Base-by-base conservation (phyloP, 2,797 vertebrate species). In the Smutsia temminckii region DNA sequence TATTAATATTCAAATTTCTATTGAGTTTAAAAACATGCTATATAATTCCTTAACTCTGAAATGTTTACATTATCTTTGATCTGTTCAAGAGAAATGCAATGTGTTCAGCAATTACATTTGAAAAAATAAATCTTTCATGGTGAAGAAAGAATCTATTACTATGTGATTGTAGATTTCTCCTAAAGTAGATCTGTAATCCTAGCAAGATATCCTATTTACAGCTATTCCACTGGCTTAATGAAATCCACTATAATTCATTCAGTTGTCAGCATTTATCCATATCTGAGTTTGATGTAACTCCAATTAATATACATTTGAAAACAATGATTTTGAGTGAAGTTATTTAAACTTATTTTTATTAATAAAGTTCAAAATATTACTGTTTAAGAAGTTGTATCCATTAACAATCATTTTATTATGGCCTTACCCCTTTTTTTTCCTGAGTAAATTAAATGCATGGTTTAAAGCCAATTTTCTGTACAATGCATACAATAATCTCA, bases 401-500 rank as follows among this genome's bases (percentile, higher is more conserved):
- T 96, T 95, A 96, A 93, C 94, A 97, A 85, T 80, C 93, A 97
- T 85, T 49, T 85, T 80, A 95, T 93, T 46, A 83, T 53, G 71
- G 9, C 11, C 20, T 40, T 4, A 32, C 27, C 10, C 21, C 34
- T 18, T 57, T 61, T 46, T 95, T 64, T 95, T 97, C 91, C 55
- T 81, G 96, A 80, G 90, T 97, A 81, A 95, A 95, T 95, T 91
- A 94, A 97, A 93, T 96, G 68, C 77, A 46, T 71, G 71, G 84
- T 75, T 81, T 96, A 95, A 97, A 98, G 96, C 21, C 93, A 96
- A 91, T 97, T 97, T 94, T 72, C 92, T 93, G 89, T 49, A 83
- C 63, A 97, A 79, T 95, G 89, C 90, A 92, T 90, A 87, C 91
- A 64, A 97, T 75, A 95, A 95, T 98, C 96, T 98, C 34, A 96